These are phyloP conservation scores for Pollachius pollachius DNA, from an alignment of 2,113 vertebrate species.

Conservation along the genomic window DNA sequence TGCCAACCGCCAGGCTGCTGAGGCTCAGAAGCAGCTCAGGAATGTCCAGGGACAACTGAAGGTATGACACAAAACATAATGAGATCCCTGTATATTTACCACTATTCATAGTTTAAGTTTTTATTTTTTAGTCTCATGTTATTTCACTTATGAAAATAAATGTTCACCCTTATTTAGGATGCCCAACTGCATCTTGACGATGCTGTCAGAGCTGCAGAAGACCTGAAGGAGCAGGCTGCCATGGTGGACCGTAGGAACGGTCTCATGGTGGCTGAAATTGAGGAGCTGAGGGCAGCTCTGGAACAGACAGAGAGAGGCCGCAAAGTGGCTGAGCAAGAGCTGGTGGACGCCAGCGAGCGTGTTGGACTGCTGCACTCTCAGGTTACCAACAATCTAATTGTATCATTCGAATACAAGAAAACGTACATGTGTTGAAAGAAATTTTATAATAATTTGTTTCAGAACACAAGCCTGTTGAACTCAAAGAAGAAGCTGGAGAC, in stretches of 20 bases:
- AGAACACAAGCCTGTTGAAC: conserved; percentile 43
- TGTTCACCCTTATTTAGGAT: conserved; percentile 65
- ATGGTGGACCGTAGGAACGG: conserved; percentile 84
- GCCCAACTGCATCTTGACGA: conserved; percentile 83
- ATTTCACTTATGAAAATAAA: too few relatives aligned
- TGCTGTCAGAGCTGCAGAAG: conserved; percentile 78
- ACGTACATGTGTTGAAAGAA: background rate
- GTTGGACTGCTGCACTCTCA: conserved; percentile 34
- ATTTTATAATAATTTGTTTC: background rate
- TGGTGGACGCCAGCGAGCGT: conserved; percentile 75
- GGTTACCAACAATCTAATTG: background rate
- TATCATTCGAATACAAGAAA: background rate
- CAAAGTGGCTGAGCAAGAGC: conserved; percentile 77
- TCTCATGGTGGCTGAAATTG: conserved; percentile 74
- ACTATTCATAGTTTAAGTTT: background rate
- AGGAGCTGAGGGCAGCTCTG: conserved; percentile 65
- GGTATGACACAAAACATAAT: conserved; percentile 82
- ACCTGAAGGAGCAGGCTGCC: conserved; percentile 82
- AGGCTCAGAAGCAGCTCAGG: conserved; percentile 66
- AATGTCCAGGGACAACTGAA: conserved; percentile 71
- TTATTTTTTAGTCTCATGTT: too few relatives aligned
- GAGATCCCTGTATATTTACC: too few relatives aligned
- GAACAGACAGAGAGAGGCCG: conserved; percentile 74
- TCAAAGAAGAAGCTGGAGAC: conserved; percentile 34
- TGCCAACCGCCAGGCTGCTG: conserved; percentile 54